Evolutionary conservation across 2,797 vertebrate genomes (phyloP).

Genomic region (Gallirallus australis): DNA sequence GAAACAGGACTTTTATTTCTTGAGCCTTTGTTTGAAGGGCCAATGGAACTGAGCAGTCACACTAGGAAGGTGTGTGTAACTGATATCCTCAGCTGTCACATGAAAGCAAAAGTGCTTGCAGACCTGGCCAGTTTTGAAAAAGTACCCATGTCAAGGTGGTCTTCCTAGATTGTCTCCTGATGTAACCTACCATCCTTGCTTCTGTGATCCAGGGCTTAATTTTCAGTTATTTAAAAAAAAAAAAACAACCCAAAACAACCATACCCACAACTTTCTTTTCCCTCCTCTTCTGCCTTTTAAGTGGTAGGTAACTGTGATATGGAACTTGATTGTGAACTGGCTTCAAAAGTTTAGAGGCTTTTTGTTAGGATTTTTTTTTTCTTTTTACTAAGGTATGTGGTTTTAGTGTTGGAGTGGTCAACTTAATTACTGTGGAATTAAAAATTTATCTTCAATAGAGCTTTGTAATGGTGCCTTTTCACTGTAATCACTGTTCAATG

Average conservation of each 20-base stretch:
- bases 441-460: not conserved
- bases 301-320: fast-evolving
- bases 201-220: not conserved
- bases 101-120: not conserved
- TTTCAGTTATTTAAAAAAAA: not conserved
- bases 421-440: not conserved
- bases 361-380: too few species aligned
- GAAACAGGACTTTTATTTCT: not conserved
- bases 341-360: not conserved
- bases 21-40: not conserved
- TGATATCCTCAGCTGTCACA: not conserved
- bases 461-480: not conserved
- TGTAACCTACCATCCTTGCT: not conserved
- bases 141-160: not conserved
- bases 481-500: not conserved
- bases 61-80: not conserved
- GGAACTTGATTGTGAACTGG: not conserved
- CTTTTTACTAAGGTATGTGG: not conserved
- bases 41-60: not conserved
- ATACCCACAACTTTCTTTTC: not conserved
- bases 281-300: not conserved
- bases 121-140: not conserved
- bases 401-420: not conserved
- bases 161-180: not conserved
- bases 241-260: too few species aligned